These are phyloP conservation scores for Pediacus dermestoides DNA, from an alignment of 2,888 invertebrate genomes.

Conservation along the genomic window DNA sequence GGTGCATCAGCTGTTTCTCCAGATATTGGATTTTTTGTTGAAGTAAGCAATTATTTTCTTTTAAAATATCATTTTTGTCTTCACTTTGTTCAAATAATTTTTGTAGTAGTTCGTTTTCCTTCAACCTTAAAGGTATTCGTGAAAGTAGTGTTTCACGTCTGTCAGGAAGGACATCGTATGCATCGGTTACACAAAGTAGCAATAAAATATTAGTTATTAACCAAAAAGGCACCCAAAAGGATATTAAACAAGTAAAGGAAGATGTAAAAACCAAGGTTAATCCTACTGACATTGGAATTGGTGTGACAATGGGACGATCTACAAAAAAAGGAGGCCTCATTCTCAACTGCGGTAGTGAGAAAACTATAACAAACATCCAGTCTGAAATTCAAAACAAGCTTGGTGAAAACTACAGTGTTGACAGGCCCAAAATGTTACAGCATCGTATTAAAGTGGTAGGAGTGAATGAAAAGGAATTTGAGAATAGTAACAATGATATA, in stretches of 20 bases:
- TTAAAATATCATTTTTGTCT: too few relatives aligned
- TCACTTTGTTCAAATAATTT: too few relatives aligned
- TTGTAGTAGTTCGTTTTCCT: too few relatives aligned
- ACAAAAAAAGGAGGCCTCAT: conserved; percentile 10
- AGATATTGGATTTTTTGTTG: too few relatives aligned
- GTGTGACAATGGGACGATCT: conserved; percentile 7
- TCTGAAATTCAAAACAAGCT: conserved; percentile 10
- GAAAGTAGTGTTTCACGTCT: too few relatives aligned
- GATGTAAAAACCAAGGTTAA: conserved; percentile 23
- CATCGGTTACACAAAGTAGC: neutral
- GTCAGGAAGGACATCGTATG: too few relatives aligned
- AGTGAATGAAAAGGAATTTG: neutral
- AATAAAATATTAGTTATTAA: conserved; percentile 3
- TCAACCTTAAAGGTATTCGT: too few relatives aligned
- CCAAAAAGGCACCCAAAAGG: conserved; percentile 4
- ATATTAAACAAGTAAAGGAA: conserved; percentile 2
- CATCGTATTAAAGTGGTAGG: conserved; percentile 9
- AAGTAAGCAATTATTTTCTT: too few relatives aligned
- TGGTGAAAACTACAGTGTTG: conserved; percentile 9
- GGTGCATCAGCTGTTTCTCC: too few relatives aligned
- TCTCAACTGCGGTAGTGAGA: conserved; percentile 4
- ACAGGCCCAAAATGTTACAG: conserved; percentile 6
- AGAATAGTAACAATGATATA: neutral
- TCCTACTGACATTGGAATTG: conserved; percentile 11
- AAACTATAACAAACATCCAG: neutral